These are phyloP conservation scores for Nymphalis c-album DNA, from an alignment of 2,888 invertebrate species.

Conservation along the genomic window DNA sequence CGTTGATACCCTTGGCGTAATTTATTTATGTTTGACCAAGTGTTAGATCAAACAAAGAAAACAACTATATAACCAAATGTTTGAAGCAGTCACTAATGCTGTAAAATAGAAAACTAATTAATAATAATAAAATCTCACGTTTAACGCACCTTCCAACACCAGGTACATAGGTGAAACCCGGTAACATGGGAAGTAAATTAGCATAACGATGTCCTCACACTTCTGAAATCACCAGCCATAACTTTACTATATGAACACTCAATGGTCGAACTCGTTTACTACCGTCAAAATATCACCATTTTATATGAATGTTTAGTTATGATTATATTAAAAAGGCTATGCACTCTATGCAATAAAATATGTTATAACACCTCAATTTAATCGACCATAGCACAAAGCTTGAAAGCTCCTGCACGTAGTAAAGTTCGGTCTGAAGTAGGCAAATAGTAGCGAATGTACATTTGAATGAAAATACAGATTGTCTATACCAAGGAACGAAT, in stretches of 20 bases:
- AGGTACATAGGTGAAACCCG: constrained; percentile 76
- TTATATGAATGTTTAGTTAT: constrained; percentile 59
- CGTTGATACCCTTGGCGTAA: constrained; percentile 51
- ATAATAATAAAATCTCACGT: constrained; percentile 46
- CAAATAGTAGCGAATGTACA: constrained; percentile 14
- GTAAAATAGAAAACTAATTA: constrained; percentile 2
- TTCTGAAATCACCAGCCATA: constrained; percentile 65
- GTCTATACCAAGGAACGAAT: constrained; percentile 10
- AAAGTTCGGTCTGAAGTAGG: constrained; percentile 36
- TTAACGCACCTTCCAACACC: constrained; percentile 70
- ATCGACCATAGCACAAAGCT: constrained; percentile 55
- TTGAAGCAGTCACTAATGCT: constrained; percentile 13
- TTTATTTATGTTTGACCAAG: constrained; percentile 55
- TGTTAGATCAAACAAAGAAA: constrained; percentile 36
- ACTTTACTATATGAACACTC: constrained; percentile 51
- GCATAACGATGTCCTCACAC: constrained; percentile 75
- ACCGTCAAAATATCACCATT: constrained; percentile 51
- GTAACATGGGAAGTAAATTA: constrained; percentile 73
- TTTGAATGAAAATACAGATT: constrained; percentile 9
- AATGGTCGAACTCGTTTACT: constrained; percentile 45
- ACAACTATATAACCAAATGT: constrained; percentile 21
- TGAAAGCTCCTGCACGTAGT: constrained; percentile 30
- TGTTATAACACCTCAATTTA: constrained; percentile 50
- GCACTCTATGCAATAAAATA: constrained; percentile 51
- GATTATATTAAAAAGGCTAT: constrained; percentile 46